Conservation (phyloP, 2,888 invertebrate genomes). For the Campopleginae sp. region DNA sequence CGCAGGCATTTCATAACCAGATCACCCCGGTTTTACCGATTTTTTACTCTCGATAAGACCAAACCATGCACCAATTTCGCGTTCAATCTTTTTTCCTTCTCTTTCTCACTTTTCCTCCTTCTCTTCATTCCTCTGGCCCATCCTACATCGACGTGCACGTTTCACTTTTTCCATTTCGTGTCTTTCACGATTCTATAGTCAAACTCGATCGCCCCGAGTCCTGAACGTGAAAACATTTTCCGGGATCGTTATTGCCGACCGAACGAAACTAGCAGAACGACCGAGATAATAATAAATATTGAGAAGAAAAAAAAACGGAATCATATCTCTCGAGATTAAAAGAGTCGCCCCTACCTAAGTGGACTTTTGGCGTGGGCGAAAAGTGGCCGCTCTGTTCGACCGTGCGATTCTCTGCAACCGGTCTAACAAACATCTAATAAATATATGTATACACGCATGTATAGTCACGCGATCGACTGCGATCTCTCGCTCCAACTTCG, state of each 20-base stretch:
- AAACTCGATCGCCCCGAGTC: slow-evolving; percentile 40
- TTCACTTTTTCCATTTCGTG: background rate
- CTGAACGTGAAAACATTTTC: slow-evolving; percentile 39
- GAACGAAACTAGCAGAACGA: slow-evolving; percentile 5
- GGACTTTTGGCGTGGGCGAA: slow-evolving; percentile 67
- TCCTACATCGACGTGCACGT: background rate
- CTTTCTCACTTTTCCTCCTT: background rate
- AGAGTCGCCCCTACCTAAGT: slow-evolving; percentile 58
- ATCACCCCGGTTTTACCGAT: slow-evolving; percentile 51
- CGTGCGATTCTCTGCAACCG: slow-evolving; percentile 63
- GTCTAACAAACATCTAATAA: slow-evolving; percentile 45
- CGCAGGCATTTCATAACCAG: slow-evolving; percentile 68
- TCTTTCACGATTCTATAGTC: slow-evolving; percentile 1
- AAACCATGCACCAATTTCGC: slow-evolving; percentile 29
- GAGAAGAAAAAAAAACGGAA: slow-evolving; percentile 20
- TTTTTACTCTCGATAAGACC: slow-evolving; percentile 56
- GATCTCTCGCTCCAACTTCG: slow-evolving; percentile 42
- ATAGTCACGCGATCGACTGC: slow-evolving; percentile 41
- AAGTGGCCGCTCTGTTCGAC: slow-evolving; percentile 49
- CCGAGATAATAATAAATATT: slow-evolving; percentile 1
- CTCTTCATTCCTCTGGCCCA: background rate
- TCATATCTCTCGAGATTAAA: slow-evolving; percentile 58
- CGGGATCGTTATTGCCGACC: slow-evolving; percentile 56
- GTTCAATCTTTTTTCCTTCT: slow-evolving; percentile 6
- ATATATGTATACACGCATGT: background rate